Evolutionary conservation across 2,797 vertebrate species (phyloP).

Genomic region (Varecia variegata): DNA sequence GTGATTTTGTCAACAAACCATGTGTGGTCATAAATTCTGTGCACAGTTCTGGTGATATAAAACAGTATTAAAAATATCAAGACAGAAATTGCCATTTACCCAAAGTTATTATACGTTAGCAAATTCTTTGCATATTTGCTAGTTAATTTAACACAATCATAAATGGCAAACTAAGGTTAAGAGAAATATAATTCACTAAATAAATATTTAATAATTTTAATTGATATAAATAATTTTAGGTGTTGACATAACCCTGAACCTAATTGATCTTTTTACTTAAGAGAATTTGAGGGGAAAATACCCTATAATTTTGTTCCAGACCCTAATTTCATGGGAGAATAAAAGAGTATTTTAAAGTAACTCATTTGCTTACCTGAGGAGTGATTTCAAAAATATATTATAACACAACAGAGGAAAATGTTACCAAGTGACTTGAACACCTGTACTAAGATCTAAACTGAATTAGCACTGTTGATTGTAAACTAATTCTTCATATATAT

Average conservation of each 20-base stretch:
- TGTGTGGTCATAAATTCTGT: not conserved
- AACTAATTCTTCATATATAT: not conserved
- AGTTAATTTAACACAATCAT: not conserved
- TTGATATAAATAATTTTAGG: not conserved
- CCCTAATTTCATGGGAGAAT: not conserved
- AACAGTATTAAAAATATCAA: not conserved
- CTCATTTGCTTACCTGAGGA: not conserved
- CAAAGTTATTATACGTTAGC: not conserved
- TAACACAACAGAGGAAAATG: not conserved
- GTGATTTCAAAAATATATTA: not conserved
- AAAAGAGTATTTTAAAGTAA: not conserved
- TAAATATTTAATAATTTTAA: not conserved
- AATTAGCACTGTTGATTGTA: not conserved
- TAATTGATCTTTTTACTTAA: not conserved
- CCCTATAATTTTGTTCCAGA: not conserved
- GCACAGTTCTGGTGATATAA: not conserved
- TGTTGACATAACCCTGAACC: not conserved
- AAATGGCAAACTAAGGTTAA: not conserved
- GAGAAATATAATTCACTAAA: not conserved
- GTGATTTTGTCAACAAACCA: not conserved
- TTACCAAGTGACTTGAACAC: not conserved
- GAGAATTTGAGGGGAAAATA: not conserved
- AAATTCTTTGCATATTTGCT: not conserved
- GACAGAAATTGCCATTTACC: not conserved
- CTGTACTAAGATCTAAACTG: not conserved